Evolutionary conservation across 53 echinoderm and acorn worm species (phyloP), one percentile per base, ranked within the genome.

Genomic region (Glandiceps talaboti): DNA sequence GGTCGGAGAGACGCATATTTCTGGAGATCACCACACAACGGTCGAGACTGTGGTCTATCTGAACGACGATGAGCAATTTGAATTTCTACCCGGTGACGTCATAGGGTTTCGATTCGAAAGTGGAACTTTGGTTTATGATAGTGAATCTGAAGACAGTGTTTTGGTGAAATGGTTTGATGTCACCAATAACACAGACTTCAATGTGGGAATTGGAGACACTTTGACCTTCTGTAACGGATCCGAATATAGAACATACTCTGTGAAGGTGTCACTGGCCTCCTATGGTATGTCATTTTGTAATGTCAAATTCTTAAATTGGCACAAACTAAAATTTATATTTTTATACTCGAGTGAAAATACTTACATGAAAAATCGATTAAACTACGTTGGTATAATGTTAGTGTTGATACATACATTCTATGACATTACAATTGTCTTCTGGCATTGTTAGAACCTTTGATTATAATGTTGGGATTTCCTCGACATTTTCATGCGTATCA

Each of bases 21-120:
- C 88, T 26, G 90, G 86, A 1, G 64, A 45, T 20, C 64, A 45
- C 64, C 64, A 6, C 6, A 86, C 90, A 31, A 81, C 90, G 76
- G 80, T 73, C 1, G 93, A 90, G 29, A 90, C 87, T 79, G 90
- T 90, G 29, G 78, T 81, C 1, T 88, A 85, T 73, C 64, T 45
- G 64, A 6, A 45, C 6, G 82, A 85, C 29, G 93, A 88, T 20
- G 85, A 80, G 29, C 73, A 78, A 0, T 80, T 29, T 0, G 87
- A 92, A 1, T 92, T 94, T 73, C 85, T 84, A 76, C 91, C 94
- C 0, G 94, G 91, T 10, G 94, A 94, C 31, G 81, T 79, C 85
- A 82, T 94, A 31, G 91, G 94, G 6, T 94, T 89, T 73, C 75
- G 94, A 31, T 85, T 81, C 75, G 28, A 80, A 14, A 82, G 75